Base-by-base conservation (phyloP, 2,113 vertebrate species). In the Peromyscus polionotus region DNA sequence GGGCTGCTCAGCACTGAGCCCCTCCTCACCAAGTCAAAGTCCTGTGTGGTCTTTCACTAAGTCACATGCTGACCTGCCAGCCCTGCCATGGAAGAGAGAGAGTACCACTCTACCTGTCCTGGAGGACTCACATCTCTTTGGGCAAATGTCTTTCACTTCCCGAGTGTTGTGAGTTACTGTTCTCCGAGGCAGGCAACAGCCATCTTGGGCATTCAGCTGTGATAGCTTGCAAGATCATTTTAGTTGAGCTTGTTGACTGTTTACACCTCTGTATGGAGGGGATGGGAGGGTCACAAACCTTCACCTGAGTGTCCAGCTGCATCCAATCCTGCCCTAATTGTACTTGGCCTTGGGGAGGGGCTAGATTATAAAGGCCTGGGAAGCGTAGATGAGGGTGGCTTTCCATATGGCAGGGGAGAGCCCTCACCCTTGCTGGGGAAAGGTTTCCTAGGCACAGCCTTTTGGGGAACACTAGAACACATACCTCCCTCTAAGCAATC, bases 21-120 rank as follows among this genome's bases (percentile, higher is more conserved):
- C 31, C 93, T 97, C 95, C 97, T 95, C 97, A 90, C 72, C 95
- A 96, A 97, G 94, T 97, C 93, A 97, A 94, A 97, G 88, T 87
- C 91, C 68, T 93, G 95, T 95, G 95, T 75, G 97, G 85, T 97
- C 22, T 45, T 54, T 97, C 97, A 7, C 86, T 59, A 48, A 61
- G 39, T 28, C 16, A 33, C 31, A 33, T 0, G 42, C 39, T 87
- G 65, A 48, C 31, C 42, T 87, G 42, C 19, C n/a, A 90, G 72
- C 17, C 36, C 85, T 85, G 90, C 95, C 96, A 96, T 84, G 91
- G 97, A 85, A 45, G 84, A 95, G 87, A 96, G 85, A 90, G 26
- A 85, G 93, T 31, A 4, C 95, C 91, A 92, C 97, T 96, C 80
- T 89, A 84, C 20, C 95, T 93, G 89, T 48, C 90, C 61, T 95